phyloP scores from a whole-genome alignment of 2,113 vertebrate genomes.

The Malurus cyaneus region DNA sequence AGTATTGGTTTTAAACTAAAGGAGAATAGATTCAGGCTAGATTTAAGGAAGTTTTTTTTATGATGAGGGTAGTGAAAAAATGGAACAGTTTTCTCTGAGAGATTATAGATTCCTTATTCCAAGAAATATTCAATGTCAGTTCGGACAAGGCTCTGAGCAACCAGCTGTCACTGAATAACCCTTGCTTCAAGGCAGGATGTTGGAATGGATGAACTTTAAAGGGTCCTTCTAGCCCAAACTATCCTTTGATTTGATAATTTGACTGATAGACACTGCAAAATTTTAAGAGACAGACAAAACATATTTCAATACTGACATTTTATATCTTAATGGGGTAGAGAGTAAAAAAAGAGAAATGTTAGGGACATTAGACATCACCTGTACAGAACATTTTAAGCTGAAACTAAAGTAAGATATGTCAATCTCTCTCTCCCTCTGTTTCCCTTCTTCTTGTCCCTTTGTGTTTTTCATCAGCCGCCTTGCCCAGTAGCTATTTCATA shows the following conservation, averaged over 20 bases:
- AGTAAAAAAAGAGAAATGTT: neutral
- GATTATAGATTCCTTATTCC: too few species aligned
- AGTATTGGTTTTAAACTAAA: neutral
- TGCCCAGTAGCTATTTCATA: constrained; percentile 11
- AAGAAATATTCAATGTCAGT: neutral
- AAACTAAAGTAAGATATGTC: neutral
- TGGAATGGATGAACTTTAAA: neutral
- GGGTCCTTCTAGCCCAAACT: neutral
- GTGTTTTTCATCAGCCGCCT: neutral
- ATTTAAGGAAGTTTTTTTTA: neutral
- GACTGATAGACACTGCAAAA: neutral
- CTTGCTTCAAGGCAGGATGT: fast-evolving
- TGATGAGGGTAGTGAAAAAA: neutral
- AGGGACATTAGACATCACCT: neutral
- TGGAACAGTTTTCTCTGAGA: neutral
- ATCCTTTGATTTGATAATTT: neutral
- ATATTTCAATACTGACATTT: neutral
- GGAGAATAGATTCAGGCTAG: neutral
- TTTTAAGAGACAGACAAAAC: neutral
- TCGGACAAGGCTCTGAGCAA: neutral
- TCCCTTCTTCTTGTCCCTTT: neutral
- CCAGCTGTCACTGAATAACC: neutral
- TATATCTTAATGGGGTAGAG: neutral
- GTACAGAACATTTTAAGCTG: neutral
- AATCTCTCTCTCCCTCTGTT: neutral